Base-by-base conservation (phyloP, 2,888 invertebrate genomes). In the Teinopalpus imperialis region DNA sequence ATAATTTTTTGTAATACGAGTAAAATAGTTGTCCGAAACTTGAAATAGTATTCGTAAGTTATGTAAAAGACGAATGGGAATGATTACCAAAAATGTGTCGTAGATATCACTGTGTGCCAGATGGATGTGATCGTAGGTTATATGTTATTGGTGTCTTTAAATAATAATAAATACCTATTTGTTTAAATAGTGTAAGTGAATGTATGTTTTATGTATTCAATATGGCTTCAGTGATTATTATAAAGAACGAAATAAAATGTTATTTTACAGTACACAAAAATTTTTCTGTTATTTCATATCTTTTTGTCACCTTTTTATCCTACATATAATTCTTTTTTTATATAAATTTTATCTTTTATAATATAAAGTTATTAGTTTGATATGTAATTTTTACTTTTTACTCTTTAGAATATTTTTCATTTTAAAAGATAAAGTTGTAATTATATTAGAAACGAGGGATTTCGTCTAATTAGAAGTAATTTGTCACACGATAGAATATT, bases 121-220 rank as follows among this genome's bases (percentile, higher is more conserved):
- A 80, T 70, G 74, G 75, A 72, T 83, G 85, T 86, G 81, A 85
- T 85, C 79, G 75, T 75, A 78, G 57, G 65, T 75, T 72, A 71
- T 32, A 45, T 40, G 45, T 45, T 40, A 45, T 45, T 27, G 45
- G 20, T 39, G 66, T 71, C 53, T 48, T 57, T 50, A 52, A 43
- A 53, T 72, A 73, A 71, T 74, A 61, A 59, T 56, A 57, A 51
- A 66, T 74, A 67, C 70, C 64, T 68, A 65, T 71, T 66, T 74
- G 77, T 82, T 77, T 76, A 69, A 50, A 61, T 67, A 66, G 53
- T 66, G 41, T 81, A 79, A 80, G 70, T 81, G 66, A 61, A 73
- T 76, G 74, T 74, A 74, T 71, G 76, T 80, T 72, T 59, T 55
- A 74, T 74, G 70, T 77, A 79, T 67, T 66, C 74, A 60, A 74